Evolutionary conservation across 1,140 invertebrate genomes (phyloP), one percentile per base, ranked within the genome.

Genomic region (Heliconius eleuchia): DNA sequence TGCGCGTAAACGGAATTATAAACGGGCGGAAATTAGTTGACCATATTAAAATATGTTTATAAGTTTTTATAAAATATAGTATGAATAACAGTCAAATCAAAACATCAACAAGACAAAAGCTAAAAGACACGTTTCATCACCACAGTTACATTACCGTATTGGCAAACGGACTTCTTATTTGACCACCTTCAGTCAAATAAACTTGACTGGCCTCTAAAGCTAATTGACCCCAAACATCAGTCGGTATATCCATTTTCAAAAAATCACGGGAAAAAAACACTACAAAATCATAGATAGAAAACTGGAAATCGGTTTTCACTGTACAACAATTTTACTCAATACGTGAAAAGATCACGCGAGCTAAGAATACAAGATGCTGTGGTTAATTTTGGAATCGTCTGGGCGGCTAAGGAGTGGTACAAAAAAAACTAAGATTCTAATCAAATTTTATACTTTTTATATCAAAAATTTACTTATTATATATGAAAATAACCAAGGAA

Each of bases 121-220:
- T 66, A 16, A 27, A 66, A 30, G 13, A 23, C 9, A 11, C 9
- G 27, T 16, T 77, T 18, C 19, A 72, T 72, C 71, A 72, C 34
- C 18, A 42, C 70, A 34, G 27, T 52, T 73, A 78, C 77, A 95
- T 96, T 96, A 98, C 97, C 95, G 97, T 98, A 87, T 95, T 96
- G 60, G 97, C 97, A 91, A 98, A 98, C 79, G 97, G 97, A 94
- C 97, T 97, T 87, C 96, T 96, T 80, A 96, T 92, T 82, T 96
- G 95, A 72, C 96, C 96, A 72, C 97, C 97, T 92, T 98, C 97
- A 55, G 96, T 96, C 83, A 98, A 95, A 91, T 98, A 98, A 80
- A 98, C 97, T 92, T 98, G 97, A 83, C 97, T 97, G 52, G 97
- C 97, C 92, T 98, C 97, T 57, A 98, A 95, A 74, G 97, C 97